These are phyloP conservation scores for Albula goreensis DNA, from an alignment of 2,113 vertebrate genomes.

Conservation along the genomic window DNA sequence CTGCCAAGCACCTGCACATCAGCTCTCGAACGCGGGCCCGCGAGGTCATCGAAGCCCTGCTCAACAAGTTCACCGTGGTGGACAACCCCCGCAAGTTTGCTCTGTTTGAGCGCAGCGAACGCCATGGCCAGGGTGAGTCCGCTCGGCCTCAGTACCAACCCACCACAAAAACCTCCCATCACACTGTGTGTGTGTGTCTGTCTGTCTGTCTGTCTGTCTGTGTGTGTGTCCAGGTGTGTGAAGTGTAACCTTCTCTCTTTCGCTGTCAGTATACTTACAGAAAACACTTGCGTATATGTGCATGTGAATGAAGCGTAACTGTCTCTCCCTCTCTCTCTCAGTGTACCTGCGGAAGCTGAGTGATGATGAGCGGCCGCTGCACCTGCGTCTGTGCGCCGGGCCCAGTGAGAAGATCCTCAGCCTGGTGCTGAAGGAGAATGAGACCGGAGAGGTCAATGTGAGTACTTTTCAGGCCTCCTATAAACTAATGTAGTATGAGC, in stretches of 20 bases:
- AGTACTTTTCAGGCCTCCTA: slow-evolving; percentile 52
- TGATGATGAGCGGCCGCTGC: slow-evolving; percentile 74
- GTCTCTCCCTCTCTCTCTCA: slow-evolving; percentile 32
- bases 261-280: slow-evolving; percentile 73
- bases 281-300: background rate
- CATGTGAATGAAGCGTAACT: background rate
- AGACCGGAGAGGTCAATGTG: slow-evolving; percentile 81
- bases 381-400: slow-evolving; percentile 73
- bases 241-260: background rate
- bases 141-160: background rate
- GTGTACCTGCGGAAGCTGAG: slow-evolving; percentile 75
- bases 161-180: too few relatives aligned
- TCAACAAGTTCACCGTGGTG: slow-evolving; percentile 91
- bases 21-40: slow-evolving; percentile 81
- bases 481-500: too few relatives aligned
- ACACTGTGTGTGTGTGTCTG: background rate
- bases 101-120: slow-evolving; percentile 86
- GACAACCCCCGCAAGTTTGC: slow-evolving; percentile 95
- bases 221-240: background rate
- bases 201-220: slow-evolving; percentile 4
- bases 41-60: slow-evolving; percentile 91
- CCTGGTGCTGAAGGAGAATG: slow-evolving; percentile 81
- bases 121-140: slow-evolving; percentile 82
- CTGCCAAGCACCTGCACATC: slow-evolving; percentile 91
- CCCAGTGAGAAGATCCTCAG: slow-evolving; percentile 77